Evolutionary conservation across 2,797 vertebrate species (phyloP), one percentile per base, ranked within the genome.

Genomic region (Centroberyx gerrardi): DNA sequence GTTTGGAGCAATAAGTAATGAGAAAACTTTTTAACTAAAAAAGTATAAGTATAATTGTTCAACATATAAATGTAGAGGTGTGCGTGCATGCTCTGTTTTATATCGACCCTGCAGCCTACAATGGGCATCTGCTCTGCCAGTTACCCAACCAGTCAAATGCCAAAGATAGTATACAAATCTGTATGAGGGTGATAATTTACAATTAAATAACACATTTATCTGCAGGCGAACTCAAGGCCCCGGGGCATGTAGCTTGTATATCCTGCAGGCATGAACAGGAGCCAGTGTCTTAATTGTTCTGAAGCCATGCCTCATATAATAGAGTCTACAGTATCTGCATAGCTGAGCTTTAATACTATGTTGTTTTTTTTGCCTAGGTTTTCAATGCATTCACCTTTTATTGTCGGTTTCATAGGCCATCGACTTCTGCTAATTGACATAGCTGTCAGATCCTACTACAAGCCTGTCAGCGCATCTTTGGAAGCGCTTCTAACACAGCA

Each of bases 351-450:
- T n/a, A n/a, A n/a, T 14, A 8, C 22, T 48, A 56, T 60, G n/a
- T 52, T 56, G 2, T 33, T 36, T 6, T 49, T 63, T 12, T 55
- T 28, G 22, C 22, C 22, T 22, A 22, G 18, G 13, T 36, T 68
- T 65, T n/a, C 8, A 2, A n/a, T 42, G 9, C 4, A 49, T 49
- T 58, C 22, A 3, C 27, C 22, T 53, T 61, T 31, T 29, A 14
- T 36, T 52, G 64, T 38, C 10, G 48, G 8, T 58, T 64, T 62
- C 7, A 42, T 42, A 4, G 27, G 14, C 17, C 0, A 0, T 74
- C 18, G 38, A 15, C 33, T 54, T 2, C 49, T 70, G 72, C 48
- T 70, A 72, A 86, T 56, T 73, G 65, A 62, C 65, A 54, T 38
- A 71, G 27, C 58, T 1, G 4, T 75, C 56, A 74, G 62, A 68